Percentiles rank a stretch among this genome's conserved stretches.
Conservation (phyloP, 2,113 vertebrate genomes). For the Struthidea cinerea region DNA sequence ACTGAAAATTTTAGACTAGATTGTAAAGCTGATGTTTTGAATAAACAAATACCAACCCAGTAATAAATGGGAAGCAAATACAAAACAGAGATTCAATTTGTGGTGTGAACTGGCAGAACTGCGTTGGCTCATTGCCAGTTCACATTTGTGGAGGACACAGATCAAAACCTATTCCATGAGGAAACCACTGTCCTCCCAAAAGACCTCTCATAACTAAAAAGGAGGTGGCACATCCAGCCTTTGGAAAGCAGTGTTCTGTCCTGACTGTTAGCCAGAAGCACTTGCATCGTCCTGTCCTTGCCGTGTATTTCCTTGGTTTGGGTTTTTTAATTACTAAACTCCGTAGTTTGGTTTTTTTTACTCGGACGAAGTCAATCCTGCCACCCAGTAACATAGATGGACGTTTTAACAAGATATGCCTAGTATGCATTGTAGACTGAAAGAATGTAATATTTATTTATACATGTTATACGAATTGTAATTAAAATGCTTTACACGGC, state of each 20-base stretch:
- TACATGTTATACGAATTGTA: conserved; percentile 71
- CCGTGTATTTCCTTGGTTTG: neutral
- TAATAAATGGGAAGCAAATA: neutral
- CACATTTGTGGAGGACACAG: neutral
- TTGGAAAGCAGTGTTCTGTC: neutral
- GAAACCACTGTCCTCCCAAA: neutral
- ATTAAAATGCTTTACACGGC: conserved; percentile 83
- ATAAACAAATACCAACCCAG: neutral
- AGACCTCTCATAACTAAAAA: neutral
- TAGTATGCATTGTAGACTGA: conserved; percentile 74
- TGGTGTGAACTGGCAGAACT: neutral
- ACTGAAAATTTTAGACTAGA: neutral
- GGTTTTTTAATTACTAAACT: conserved; percentile 24
- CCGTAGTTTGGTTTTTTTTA: neutral
- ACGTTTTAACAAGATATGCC: conserved; percentile 65
- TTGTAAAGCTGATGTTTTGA: neutral
- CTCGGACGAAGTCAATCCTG: conserved; percentile 15
- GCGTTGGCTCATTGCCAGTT: neutral
- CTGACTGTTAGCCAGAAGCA: neutral
- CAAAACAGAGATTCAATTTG: accelerated
- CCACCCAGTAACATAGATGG: conserved; percentile 50
- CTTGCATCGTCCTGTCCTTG: neutral
- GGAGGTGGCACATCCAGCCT: neutral
- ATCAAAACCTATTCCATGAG: neutral
- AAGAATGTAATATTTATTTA: conserved; percentile 80